Conservation (phyloP, 2,113 vertebrate genomes). For the Epinephelus fuscoguttatus region DNA sequence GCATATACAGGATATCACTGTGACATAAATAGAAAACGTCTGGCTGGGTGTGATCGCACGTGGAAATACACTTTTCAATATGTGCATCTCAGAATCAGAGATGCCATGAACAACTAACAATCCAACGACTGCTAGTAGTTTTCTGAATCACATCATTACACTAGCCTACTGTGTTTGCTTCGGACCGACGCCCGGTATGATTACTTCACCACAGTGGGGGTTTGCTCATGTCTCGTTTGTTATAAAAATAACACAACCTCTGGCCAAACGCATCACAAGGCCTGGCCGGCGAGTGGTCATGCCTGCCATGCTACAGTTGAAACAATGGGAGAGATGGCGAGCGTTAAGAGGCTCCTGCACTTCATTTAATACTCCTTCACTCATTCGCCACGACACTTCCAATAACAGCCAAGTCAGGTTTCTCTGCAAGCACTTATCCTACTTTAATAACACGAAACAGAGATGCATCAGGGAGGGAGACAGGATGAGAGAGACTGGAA, state of each 20-base stretch:
- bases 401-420: conserved; percentile 27
- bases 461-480: conserved; percentile 3
- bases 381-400: neutral
- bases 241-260: conserved; percentile 67
- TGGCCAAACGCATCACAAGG: conserved; percentile 37
- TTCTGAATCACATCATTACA: conserved; percentile 11
- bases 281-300: conserved; percentile 20
- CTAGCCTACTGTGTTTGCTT: conserved; percentile 15
- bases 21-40: neutral
- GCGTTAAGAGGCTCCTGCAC: conserved; percentile 26
- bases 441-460: conserved; percentile 47
- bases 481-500: conserved; percentile 12
- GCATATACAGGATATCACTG: neutral
- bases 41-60: neutral
- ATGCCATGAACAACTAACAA: neutral
- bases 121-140: neutral
- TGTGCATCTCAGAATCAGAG: neutral
- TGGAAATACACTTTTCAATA: neutral
- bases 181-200: conserved; percentile 36
- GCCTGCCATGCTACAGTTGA: conserved; percentile 25
- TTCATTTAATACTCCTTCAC: conserved; percentile 30
- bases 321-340: conserved; percentile 46
- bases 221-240: conserved; percentile 47
- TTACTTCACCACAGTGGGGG: conserved; percentile 47
- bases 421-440: conserved; percentile 41